phyloP scores from a whole-genome alignment of 2,113 vertebrate genomes.

The Dasyornis broadbenti region DNA sequence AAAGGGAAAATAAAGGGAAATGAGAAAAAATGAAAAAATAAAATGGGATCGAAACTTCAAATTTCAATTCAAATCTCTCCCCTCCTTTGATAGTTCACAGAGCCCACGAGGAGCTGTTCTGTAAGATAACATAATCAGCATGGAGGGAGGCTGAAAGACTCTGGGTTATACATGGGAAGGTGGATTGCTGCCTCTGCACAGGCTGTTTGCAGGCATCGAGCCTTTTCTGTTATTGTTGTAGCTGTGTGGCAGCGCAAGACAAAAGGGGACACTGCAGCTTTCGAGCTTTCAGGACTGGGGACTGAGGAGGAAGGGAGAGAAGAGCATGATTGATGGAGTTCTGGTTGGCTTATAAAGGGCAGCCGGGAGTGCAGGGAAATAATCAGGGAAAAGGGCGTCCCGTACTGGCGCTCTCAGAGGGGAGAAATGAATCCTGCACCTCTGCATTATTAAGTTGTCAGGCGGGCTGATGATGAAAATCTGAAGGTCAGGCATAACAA shows the following conservation, averaged over 20 bases:
- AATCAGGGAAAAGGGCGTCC: slow-evolving; percentile 95
- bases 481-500: slow-evolving; percentile 99
- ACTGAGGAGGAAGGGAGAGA: slow-evolving; percentile 79
- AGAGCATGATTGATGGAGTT: slow-evolving; percentile 96
- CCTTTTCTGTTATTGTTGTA: slow-evolving; percentile 41
- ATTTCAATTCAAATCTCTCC: not conserved
- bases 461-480: slow-evolving; percentile 96
- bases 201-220: not conserved
- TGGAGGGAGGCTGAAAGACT: not conserved
- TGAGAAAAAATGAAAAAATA: not conserved
- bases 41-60: not conserved
- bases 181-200: not conserved
- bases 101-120: not conserved
- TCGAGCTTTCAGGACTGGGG: slow-evolving; percentile 67
- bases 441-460: slow-evolving; percentile 96
- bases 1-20: not conserved
- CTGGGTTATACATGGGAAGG: not conserved
- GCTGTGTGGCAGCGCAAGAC: slow-evolving; percentile 65
- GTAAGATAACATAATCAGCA: not conserved
- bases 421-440: slow-evolving; percentile 87
- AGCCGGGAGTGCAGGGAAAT: slow-evolving; percentile 92
- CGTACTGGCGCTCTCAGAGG: slow-evolving; percentile 80
- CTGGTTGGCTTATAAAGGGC: slow-evolving; percentile 97
- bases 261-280: slow-evolving; percentile 78
- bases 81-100: not conserved